Conservation (phyloP, 1,140 invertebrate genomes). For the Bombus polaris region DNA sequence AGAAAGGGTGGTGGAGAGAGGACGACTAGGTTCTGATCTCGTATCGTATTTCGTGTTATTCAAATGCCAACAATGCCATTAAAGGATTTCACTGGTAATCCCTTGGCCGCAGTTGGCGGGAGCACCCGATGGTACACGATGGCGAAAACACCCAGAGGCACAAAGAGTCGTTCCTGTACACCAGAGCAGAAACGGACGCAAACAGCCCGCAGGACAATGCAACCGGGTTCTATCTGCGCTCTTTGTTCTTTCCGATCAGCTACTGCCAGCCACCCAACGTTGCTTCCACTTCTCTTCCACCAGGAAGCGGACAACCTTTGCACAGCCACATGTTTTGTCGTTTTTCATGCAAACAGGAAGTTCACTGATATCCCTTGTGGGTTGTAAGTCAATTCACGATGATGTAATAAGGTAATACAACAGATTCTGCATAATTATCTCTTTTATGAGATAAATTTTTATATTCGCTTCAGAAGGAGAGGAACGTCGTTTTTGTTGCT, state of each 20-base stretch:
- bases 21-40: constrained; percentile 71
- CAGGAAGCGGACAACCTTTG: background rate
- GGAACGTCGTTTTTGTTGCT: too few species aligned
- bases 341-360: too few species aligned
- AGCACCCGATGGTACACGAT: constrained; percentile 48
- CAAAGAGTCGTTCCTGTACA: constrained; percentile 51
- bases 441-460: too few species aligned
- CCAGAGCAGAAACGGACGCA: constrained; percentile 49
- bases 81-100: constrained; percentile 81
- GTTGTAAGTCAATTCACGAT: too few species aligned
- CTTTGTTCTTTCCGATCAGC: constrained; percentile 73
- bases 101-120: constrained; percentile 66
- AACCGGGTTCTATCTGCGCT: constrained; percentile 60
- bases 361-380: too few species aligned
- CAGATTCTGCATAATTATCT: too few species aligned
- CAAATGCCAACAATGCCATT: constrained; percentile 83
- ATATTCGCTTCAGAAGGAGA: too few species aligned
- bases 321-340: background rate
- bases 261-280: constrained; percentile 1
- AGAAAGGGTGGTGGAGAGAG: constrained; percentile 26
- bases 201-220: constrained; percentile 61
- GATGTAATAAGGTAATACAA: too few species aligned
- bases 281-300: background rate
- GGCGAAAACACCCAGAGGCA: constrained; percentile 60
- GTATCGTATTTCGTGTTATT: constrained; percentile 83